Evolutionary conservation across 2,113 vertebrate genomes (phyloP), one percentile per base, ranked within the genome.

Genomic region (Channa argus): DNA sequence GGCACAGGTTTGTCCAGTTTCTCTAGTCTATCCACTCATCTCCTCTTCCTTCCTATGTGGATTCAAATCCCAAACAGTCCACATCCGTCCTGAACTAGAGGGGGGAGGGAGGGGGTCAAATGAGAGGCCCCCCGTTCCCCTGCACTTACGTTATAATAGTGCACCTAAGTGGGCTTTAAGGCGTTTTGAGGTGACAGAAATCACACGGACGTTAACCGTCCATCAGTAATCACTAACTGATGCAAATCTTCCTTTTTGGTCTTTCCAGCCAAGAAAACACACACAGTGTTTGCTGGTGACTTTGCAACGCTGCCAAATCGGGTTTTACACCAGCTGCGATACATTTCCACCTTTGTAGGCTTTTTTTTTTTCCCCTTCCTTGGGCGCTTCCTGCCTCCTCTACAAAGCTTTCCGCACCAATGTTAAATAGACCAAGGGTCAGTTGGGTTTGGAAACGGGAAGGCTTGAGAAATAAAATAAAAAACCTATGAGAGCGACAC

Each of bases 21-120:
- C 86, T 87, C 80, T 54, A 54, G 69, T 79, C 82, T 64, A 70
- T 71, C 74, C 75, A 46, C 84, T 71, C 84, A 84, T 38, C 63
- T 62, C 56, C 52, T 43, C 88, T 90, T 91, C 89, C 90, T 92
- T 91, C 87, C 90, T 89, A 89, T 86, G 88, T 74, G 91, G 86
- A 80, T 92, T 88, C 88, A 87, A 90, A 91, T 90, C 79, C 79
- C 82, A 89, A 90, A 86, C 85, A 88, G 74, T 85, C 77, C 82
- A 89, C 89, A 92, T 93, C 92, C 89, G 85, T 88, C 78, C 89
- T 85, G 81, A 71, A 74, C 74, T 71, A 78, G 50, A 41, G 63
- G 37, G 62, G 59, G 51, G n/a, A 13, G 49, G 47, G 56, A 65
- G 9, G 39, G 44, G 14, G 63, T 86, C 72, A 59, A 67, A 65